phyloP scores from a whole-genome alignment of 2,797 vertebrate genomes.

The Phalanger gymnotis region DNA sequence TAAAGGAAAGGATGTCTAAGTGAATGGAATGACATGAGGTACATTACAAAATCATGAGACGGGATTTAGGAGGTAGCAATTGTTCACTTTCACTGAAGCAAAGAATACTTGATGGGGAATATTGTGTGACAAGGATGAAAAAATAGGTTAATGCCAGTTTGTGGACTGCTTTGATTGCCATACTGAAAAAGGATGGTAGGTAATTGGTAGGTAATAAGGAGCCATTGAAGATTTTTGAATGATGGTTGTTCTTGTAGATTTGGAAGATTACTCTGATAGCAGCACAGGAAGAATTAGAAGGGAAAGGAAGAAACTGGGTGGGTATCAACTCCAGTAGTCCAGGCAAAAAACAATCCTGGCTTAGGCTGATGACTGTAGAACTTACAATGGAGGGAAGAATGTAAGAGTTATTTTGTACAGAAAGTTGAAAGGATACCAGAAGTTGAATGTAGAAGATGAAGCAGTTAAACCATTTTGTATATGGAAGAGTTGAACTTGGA shows the following conservation, averaged over 20 bases:
- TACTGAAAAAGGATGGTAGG: neutral
- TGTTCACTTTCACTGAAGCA: neutral
- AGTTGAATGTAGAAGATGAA: neutral
- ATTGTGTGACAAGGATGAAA: neutral
- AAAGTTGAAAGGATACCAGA: neutral
- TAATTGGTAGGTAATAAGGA: neutral
- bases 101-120: neutral
- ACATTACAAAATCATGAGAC: neutral
- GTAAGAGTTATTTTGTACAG: neutral
- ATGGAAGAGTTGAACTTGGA: neutral
- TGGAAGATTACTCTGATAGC: neutral
- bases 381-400: neutral
- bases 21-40: neutral
- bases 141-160: neutral
- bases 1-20: neutral
- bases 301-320: neutral
- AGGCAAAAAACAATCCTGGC: neutral
- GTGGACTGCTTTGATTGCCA: neutral
- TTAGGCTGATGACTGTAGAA: neutral
- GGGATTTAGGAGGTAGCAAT: neutral
- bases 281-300: neutral
- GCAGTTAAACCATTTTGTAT: too few species aligned
- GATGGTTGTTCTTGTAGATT: neutral
- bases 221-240: neutral
- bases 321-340: neutral